These are phyloP conservation scores for Pyrrhosoma nymphula DNA, from an alignment of 2,888 invertebrate species.

Conservation along the genomic window DNA sequence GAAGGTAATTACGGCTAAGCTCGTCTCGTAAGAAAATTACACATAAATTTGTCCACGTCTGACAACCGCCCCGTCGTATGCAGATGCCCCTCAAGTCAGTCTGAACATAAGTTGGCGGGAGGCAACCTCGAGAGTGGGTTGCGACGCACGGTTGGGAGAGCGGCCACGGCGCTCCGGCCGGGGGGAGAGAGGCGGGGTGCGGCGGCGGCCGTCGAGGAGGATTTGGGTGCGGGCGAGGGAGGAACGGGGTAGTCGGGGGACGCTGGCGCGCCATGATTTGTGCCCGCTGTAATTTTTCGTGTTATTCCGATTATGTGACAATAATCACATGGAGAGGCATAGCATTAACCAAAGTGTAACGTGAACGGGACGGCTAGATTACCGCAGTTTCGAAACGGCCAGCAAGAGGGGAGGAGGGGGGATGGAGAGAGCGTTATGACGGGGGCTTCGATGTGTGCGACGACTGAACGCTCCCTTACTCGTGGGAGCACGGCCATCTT, in stretches of 20 bases:
- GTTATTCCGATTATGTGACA: slow-evolving; percentile 48
- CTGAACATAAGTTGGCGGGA: not conserved
- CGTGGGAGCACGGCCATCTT: not conserved
- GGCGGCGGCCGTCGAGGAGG: not conserved
- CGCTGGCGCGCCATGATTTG: slow-evolving; percentile 42
- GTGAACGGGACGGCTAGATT: slow-evolving; percentile 24
- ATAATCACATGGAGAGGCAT: slow-evolving; percentile 56
- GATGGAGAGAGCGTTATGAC: not conserved
- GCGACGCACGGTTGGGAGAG: not conserved
- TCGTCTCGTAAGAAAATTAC: slow-evolving; percentile 47
- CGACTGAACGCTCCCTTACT: too few relatives aligned
- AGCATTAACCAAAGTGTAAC: slow-evolving; percentile 30
- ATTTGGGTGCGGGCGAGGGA: not conserved
- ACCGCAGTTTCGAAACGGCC: slow-evolving; percentile 17
- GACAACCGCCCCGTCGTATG: slow-evolving; percentile 9
- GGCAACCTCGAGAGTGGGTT: not conserved
- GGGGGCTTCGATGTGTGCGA: too few relatives aligned
- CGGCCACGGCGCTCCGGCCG: not conserved
- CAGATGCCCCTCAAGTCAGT: slow-evolving; percentile 58
- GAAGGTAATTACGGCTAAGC: slow-evolving; percentile 47
- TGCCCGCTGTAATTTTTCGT: slow-evolving; percentile 39
- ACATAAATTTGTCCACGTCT: slow-evolving; percentile 55
- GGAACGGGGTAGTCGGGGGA: not conserved
- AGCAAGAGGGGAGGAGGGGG: not conserved
- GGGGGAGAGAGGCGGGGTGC: not conserved